Evolutionary conservation across 2,797 vertebrate genomes (phyloP), one percentile per base, ranked within the genome.

Genomic region (Sardinella longiceps): DNA sequence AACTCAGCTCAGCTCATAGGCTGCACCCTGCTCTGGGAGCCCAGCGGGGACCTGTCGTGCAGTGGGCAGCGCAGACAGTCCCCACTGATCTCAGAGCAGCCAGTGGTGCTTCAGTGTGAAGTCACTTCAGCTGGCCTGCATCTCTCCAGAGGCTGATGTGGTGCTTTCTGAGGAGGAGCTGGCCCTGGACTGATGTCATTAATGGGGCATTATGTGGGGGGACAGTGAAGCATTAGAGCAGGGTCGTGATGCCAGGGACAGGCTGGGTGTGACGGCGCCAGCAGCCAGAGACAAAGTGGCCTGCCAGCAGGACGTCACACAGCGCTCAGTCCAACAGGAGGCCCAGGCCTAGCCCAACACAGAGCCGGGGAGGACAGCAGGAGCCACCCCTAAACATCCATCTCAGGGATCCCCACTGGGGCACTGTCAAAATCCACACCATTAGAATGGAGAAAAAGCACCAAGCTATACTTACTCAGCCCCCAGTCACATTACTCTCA

Each of bases 131-230:
- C 28, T 70, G 63, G 60, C 60, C 60, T 63, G 60, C n/a, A 30
- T 30, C 60, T 63, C 60, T 28, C 11, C 60, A 63, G 60, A 25
- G 10, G 58, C 58, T 66, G 63, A 15, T 37, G 92, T 66, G 63
- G 11, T 33, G 92, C 1, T 43, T 25, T 83, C 15, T 92, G 93
- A 37, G 63, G 14, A 15, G 37, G 63, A 70, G 63, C 28, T 37
- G 63, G 12, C 11, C 14, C 14, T 33, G 30, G 12, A 14, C 12
- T 70, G 63, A 70, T 33, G 63, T 70, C 63, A 70, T 70, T 60
- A 70, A 33, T 33, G 63, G 63, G 63, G 63, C 63, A 33, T 70
- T 70, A 70, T 70, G 63, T 70, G 30, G 63, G 28, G 28, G 63
- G 63, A 70, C 63, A 70, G 63, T 33, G 63, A 15, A 70, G 63